Conservation (phyloP, 1,140 invertebrate species). For the Campoletis sonorensis region DNA sequence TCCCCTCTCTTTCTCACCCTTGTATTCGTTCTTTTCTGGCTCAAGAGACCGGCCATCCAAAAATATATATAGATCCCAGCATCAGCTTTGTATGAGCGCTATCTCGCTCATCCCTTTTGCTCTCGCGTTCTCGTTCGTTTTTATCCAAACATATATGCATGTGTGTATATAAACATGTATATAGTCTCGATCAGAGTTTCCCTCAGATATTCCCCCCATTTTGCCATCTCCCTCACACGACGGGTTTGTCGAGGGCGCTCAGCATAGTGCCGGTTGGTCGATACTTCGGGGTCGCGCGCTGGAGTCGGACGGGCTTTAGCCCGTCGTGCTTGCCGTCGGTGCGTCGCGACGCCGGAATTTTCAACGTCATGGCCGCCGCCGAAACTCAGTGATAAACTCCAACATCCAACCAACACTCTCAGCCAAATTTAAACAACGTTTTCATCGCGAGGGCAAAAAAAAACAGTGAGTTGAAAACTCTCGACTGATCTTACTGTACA, state of each 20-base stretch:
- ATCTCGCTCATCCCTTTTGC: constrained; percentile 21
- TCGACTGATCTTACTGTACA: constrained; percentile 1
- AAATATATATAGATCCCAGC: background rate
- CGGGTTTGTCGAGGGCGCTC: constrained; percentile 16
- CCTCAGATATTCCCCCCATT: constrained; percentile 8
- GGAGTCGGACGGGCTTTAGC: background rate
- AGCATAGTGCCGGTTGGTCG: constrained; percentile 65
- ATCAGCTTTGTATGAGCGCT: constrained; percentile 10
- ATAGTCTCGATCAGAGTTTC: background rate
- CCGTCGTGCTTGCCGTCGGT: constrained; percentile 58
- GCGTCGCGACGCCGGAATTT: constrained; percentile 73
- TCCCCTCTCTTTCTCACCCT: constrained; percentile 18
- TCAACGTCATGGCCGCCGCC: constrained; percentile 65
- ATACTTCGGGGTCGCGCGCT: constrained; percentile 72
- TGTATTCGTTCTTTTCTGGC: constrained; percentile 31
- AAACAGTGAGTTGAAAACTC: constrained; percentile 40
- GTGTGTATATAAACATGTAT: background rate
- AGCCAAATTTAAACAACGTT: constrained; percentile 28
- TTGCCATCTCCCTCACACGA: background rate
- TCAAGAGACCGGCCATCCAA: background rate
- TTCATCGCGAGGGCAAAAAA: background rate
- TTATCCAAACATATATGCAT: background rate
- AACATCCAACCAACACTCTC: background rate
- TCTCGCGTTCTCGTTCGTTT: constrained; percentile 1
- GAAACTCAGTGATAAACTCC: constrained; percentile 54